Evolutionary conservation across 2,888 invertebrate species (phyloP).

Genomic region (Carcina quercana): DNA sequence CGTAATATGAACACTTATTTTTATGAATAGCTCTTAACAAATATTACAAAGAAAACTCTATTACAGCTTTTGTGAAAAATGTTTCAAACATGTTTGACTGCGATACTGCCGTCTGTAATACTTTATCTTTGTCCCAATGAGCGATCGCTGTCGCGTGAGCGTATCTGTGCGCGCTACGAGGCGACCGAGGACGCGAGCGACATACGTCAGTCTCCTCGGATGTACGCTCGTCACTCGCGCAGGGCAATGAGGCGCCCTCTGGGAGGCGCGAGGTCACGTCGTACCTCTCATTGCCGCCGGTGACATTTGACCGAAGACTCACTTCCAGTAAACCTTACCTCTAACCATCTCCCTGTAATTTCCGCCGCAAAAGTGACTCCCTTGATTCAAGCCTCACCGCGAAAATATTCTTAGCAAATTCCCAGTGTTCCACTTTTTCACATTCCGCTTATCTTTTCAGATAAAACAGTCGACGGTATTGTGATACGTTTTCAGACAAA

Average conservation of each 20-base stretch:
- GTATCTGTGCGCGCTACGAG: slow-evolving; percentile 15
- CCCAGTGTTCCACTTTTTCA: slow-evolving; percentile 48
- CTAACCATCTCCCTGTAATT: slow-evolving; percentile 42
- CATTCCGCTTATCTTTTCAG: slow-evolving; percentile 43
- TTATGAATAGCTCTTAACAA: no score
- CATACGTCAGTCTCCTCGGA: no score
- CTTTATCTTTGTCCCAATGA: slow-evolving; percentile 29
- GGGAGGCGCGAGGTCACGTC: slow-evolving; percentile 36
- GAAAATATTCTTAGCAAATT: slow-evolving; percentile 41
- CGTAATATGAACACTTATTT: no score
- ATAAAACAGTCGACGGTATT: no score
- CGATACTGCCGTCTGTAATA: slow-evolving; percentile 17
- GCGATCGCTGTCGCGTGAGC: slow-evolving; percentile 27
- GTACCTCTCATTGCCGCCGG: slow-evolving; percentile 42
- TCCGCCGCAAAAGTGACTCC: slow-evolving; percentile 49
- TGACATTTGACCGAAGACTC: slow-evolving; percentile 49
- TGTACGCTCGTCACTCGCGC: no score
- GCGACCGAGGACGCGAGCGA: no score
- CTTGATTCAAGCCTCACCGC: slow-evolving; percentile 35
- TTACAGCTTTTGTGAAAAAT: no score
- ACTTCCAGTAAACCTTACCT: slow-evolving; percentile 41
- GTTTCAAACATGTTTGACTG: no score
- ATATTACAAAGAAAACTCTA: no score
- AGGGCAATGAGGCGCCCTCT: slow-evolving; percentile 37
- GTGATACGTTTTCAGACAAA: no score